These are phyloP conservation scores for Ectobius pallidus DNA, from an alignment of 2,888 invertebrate genomes.

Conservation along the genomic window DNA sequence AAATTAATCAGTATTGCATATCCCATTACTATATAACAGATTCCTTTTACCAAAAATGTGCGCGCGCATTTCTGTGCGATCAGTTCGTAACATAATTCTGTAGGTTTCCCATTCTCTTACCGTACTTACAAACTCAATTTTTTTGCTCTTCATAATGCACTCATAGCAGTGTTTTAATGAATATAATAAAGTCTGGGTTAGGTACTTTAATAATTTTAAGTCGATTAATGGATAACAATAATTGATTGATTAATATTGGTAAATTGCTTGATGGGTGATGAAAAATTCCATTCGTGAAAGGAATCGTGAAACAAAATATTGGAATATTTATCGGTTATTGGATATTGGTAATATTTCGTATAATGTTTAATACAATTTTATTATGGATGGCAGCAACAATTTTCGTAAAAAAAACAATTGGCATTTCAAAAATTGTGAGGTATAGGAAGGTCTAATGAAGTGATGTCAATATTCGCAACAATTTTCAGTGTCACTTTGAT, in stretches of 20 bases:
- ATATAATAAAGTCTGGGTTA: not conserved
- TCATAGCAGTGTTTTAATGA: conserved; percentile 16
- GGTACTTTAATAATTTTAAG: conserved; percentile 16
- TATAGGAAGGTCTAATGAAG: not conserved
- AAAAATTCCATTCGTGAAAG: conserved; percentile 23
- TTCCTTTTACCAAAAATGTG: too few relatives aligned
- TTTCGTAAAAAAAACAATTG: not conserved
- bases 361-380: conserved; percentile 22
- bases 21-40: not conserved
- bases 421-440: not conserved
- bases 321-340: conserved; percentile 28
- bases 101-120: too few relatives aligned
- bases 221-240: conserved; percentile 23
- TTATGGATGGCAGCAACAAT: not conserved
- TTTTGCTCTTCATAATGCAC: not conserved
- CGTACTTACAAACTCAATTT: too few relatives aligned
- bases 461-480: too few relatives aligned
- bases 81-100: not conserved
- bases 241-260: conserved; percentile 24
- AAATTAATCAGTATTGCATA: conserved; percentile 7
- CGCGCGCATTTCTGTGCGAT: too few relatives aligned
- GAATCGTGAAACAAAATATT: conserved; percentile 4
- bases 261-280: conserved; percentile 19
- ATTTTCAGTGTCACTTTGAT: too few relatives aligned
- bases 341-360: conserved; percentile 16